Conservation (phyloP, 2,888 invertebrate genomes). For the Pollenia amentaria region DNA sequence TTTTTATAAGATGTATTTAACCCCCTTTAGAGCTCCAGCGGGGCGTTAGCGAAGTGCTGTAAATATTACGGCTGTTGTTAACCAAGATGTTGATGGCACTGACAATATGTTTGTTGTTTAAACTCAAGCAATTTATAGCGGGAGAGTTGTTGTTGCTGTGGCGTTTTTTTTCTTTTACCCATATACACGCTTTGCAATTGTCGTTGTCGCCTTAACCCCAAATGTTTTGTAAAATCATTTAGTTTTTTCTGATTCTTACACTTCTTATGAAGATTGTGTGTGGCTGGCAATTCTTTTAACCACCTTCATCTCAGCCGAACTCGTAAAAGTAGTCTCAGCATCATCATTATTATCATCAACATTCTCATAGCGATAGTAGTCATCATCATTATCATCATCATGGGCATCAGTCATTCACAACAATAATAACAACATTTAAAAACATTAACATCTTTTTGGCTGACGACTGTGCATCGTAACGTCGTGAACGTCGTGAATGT, state of each 20-base stretch:
- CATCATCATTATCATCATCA: conserved; percentile 59
- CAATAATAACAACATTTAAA: conserved; percentile 57
- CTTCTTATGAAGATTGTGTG: background rate
- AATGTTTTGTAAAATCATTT: conserved; percentile 75
- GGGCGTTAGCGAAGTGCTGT: conserved; percentile 70
- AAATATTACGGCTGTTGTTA: conserved; percentile 69
- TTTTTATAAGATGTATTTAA: background rate
- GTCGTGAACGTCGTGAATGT: conserved; percentile 63
- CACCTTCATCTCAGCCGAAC: conserved; percentile 62
- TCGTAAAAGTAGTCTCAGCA: conserved; percentile 22
- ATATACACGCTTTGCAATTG: conserved; percentile 57
- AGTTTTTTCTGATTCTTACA: conserved; percentile 72
- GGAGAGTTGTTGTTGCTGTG: conserved; percentile 57
- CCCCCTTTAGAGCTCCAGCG: background rate
- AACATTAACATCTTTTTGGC: conserved; percentile 63
- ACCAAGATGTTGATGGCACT: conserved; percentile 75
- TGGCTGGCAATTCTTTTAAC: conserved; percentile 55
- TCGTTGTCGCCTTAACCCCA: conserved; percentile 72
- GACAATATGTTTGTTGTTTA: conserved; percentile 72
- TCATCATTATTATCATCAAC: conserved; percentile 58
- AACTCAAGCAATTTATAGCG: conserved; percentile 44
- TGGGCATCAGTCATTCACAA: conserved; percentile 47
- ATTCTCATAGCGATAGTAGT: conserved; percentile 11
- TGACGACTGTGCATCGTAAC: conserved; percentile 62
- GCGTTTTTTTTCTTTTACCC: conserved; percentile 13